phyloP scores from a whole-genome alignment of 2,888 invertebrate species.

The Apantesis nais region DNA sequence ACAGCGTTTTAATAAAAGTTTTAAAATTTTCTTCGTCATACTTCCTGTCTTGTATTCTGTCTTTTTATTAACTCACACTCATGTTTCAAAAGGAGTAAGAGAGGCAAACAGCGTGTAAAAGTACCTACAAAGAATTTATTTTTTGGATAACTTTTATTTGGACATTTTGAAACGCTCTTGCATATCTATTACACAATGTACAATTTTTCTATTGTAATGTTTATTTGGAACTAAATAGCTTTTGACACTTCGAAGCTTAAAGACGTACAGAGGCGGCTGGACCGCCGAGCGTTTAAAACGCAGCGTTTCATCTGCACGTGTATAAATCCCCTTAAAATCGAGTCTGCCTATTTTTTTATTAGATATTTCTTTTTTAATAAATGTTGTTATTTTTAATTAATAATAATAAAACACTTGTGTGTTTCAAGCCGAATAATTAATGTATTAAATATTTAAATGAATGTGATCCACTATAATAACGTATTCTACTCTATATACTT shows the following conservation, averaged over 20 bases:
- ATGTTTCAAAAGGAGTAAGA: background rate
- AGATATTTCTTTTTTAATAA: conserved; percentile 46
- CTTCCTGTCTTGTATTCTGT: background rate
- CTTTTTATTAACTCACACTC: background rate
- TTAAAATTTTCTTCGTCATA: background rate
- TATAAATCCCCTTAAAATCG: conserved; percentile 46
- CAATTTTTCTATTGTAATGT: background rate
- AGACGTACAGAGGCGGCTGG: conserved; percentile 48
- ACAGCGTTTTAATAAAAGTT: background rate
- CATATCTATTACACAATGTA: background rate
- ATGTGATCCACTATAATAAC: conserved; percentile 50
- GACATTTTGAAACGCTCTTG: background rate
- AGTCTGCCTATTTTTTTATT: conserved; percentile 60
- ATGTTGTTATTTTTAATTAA: conserved; percentile 40
- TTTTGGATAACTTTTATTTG: background rate
- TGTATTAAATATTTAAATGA: conserved; percentile 32
- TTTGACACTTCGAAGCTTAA: conserved; percentile 24
- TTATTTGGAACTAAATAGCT: conserved; percentile 4
- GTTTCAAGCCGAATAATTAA: conserved; percentile 32
- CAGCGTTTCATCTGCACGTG: conserved; percentile 56
- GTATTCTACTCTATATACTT: conserved; percentile 22
- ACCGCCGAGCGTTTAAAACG: conserved; percentile 47
- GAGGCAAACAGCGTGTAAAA: background rate
- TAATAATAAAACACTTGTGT: conserved; percentile 20
- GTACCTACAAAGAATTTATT: background rate